A percentile compares a stretch with the other conserved stretches of the same genome.
Conservation (phyloP, 2,113 vertebrate genomes). For the Panurus biarmicus region DNA sequence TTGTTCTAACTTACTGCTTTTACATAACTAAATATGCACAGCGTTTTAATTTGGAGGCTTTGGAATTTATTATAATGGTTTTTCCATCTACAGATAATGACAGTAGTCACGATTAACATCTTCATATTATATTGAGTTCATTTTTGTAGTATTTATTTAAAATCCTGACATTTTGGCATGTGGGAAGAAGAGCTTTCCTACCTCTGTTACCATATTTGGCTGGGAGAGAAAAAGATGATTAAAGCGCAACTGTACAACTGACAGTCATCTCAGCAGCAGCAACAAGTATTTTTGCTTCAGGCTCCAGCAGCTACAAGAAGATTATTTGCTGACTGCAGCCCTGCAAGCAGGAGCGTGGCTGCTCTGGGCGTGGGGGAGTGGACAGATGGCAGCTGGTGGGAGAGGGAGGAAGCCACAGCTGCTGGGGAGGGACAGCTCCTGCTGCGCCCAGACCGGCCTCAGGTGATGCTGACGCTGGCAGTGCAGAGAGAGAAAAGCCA, state of each 20-base stretch:
- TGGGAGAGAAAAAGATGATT: neutral
- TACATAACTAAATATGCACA: neutral
- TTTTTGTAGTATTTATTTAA: conserved; percentile 11
- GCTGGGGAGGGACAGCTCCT: neutral
- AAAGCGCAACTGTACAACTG: neutral
- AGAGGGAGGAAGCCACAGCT: neutral
- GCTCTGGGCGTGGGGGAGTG: neutral
- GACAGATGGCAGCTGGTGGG: neutral
- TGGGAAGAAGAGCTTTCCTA: neutral
- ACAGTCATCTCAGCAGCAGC: neutral
- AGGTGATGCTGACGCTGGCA: neutral
- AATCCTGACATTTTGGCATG: neutral
- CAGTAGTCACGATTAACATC: neutral
- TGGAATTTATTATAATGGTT: neutral
- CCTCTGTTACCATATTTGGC: neutral
- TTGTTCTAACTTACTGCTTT: neutral
- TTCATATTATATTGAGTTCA: neutral
- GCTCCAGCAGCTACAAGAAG: neutral
- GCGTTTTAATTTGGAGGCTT: neutral
- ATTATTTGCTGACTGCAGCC: neutral
- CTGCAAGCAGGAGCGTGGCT: neutral
- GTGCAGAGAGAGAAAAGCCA: neutral
- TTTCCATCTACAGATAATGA: neutral
- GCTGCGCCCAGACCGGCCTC: neutral
- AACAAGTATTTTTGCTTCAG: neutral